Conservation (phyloP, 2,888 invertebrate genomes). For the Drosophila aldrichi region DNA sequence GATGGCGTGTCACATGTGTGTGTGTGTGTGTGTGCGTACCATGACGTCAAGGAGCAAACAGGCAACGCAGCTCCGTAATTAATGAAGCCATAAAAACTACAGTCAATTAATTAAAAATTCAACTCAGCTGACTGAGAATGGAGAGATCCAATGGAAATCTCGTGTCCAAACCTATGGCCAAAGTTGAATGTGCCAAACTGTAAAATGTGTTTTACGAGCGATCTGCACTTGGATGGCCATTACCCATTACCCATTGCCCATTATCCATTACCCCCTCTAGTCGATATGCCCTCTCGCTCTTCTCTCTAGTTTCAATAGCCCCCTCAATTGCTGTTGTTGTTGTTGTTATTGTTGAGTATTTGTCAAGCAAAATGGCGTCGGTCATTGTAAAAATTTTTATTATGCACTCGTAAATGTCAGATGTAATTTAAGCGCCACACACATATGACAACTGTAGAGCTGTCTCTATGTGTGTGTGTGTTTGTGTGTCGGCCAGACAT, state of each 20-base stretch:
- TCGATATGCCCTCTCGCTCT: conserved; percentile 26
- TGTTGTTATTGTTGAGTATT: conserved; percentile 60
- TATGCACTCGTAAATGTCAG: conserved; percentile 82
- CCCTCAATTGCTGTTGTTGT: conserved; percentile 47
- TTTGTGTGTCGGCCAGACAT: conserved; percentile 20
- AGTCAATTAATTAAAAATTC: conserved; percentile 84
- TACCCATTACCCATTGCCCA: conserved; percentile 68
- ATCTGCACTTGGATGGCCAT: conserved; percentile 78
- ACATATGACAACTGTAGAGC: conserved; percentile 15
- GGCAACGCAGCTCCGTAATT: conserved; percentile 68
- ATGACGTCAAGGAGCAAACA: conserved; percentile 76
- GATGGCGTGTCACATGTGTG: conserved; percentile 44
- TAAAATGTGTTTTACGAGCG: conserved; percentile 81
- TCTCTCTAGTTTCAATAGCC: conserved; percentile 7
- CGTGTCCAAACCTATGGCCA: conserved; percentile 37
- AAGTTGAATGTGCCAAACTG: conserved; percentile 69
- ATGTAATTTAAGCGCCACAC: conserved; percentile 79
- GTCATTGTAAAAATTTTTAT: conserved; percentile 82
- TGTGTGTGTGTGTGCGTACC: conserved; percentile 39
- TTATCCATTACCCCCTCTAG: conserved; percentile 35
- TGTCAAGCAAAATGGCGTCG: conserved; percentile 81
- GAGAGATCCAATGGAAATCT: conserved; percentile 44
- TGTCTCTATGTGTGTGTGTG: conserved; percentile 17
- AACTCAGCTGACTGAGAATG: conserved; percentile 40
- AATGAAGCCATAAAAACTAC: conserved; percentile 84